Evolutionary conservation across 1,140 invertebrate species (phyloP).

Genomic region (Tetraneura akinire): DNA sequence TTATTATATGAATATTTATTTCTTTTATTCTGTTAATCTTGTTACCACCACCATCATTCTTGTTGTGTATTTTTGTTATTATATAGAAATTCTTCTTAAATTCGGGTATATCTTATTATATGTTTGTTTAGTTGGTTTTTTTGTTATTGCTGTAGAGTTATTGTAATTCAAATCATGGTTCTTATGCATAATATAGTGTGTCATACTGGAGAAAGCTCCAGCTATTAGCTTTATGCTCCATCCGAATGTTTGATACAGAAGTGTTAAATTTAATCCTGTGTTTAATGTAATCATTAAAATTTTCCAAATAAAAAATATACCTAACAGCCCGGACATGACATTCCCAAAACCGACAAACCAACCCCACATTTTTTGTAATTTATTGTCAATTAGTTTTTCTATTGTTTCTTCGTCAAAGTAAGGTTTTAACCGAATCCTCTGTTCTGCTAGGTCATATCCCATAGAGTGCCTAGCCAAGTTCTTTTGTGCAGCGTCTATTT

Average conservation of each 20-base stretch:
- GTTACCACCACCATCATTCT: too few species aligned
- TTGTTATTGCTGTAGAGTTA: too few species aligned
- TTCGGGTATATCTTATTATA: too few species aligned
- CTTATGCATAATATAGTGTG: not conserved
- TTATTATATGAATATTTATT: too few species aligned
- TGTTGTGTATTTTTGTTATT: too few species aligned
- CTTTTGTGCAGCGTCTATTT: not conserved
- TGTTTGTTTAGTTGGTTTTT: too few species aligned
- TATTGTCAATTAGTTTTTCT: not conserved
- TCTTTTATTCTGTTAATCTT: too few species aligned
- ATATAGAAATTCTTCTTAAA: too few species aligned
- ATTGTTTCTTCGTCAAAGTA: not conserved
- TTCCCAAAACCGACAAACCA: not conserved
- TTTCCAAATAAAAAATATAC: not conserved
- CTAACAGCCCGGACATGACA: not conserved
- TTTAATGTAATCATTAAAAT: not conserved
- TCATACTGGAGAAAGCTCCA: not conserved
- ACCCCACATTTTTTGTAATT: conserved; percentile 1
- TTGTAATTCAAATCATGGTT: too few species aligned
- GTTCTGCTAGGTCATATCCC: not conserved
- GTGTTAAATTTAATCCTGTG: not conserved
- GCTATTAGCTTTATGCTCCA: not conserved
- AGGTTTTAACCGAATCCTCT: not conserved
- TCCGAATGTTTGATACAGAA: not conserved
- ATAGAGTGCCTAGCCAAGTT: not conserved